These are phyloP conservation scores for Linepithema humile DNA, from an alignment of 1,140 invertebrate species.

Conservation along the genomic window DNA sequence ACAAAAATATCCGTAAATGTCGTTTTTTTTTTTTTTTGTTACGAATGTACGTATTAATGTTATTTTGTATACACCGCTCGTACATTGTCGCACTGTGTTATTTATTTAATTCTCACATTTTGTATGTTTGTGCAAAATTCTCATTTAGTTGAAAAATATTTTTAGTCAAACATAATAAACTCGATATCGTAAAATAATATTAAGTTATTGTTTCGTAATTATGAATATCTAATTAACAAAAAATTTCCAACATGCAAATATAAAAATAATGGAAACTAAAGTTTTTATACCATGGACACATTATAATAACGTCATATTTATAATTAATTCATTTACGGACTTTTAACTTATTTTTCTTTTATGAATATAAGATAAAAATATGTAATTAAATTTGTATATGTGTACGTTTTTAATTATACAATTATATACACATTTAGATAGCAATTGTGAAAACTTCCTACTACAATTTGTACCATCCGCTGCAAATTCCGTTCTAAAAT, in stretches of 20 bases:
- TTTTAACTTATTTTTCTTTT: too few relatives aligned
- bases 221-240: conserved; percentile 1
- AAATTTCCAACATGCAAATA: neutral
- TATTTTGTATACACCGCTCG: neutral
- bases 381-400: too few relatives aligned
- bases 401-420: too few relatives aligned
- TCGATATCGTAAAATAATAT: neutral
- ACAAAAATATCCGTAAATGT: conserved; percentile 1
- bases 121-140: neutral
- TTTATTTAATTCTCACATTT: conserved; percentile 37
- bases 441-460: too few relatives aligned
- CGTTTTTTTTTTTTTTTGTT: neutral
- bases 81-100: neutral
- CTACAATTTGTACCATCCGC: too few relatives aligned
- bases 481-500: too few relatives aligned
- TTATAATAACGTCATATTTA: neutral
- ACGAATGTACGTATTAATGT: neutral
- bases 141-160: conserved; percentile 23
- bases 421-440: too few relatives aligned
- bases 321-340: neutral
- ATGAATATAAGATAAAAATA: neutral
- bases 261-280: neutral
- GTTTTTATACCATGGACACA: neutral
- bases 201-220: neutral
- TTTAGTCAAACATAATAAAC: neutral